These are phyloP conservation scores for Fistularia commersonii DNA, from an alignment of 2,797 vertebrate species.

Conservation along the genomic window DNA sequence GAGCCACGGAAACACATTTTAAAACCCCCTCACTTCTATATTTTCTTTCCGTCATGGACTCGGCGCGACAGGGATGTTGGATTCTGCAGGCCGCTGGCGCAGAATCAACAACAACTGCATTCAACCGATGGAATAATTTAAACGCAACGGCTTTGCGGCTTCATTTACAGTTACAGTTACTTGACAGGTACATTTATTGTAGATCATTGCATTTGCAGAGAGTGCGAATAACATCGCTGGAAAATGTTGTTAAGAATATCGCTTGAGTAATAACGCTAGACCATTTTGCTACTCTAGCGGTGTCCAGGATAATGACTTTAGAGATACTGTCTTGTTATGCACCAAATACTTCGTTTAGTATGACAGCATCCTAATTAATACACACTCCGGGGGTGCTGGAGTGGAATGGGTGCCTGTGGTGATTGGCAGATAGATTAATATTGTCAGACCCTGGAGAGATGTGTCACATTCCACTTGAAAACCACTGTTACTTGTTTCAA, in stretches of 20 bases:
- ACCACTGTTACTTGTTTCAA: slow-evolving; percentile 80
- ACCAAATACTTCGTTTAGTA: slow-evolving; percentile 74
- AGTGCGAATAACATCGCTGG: slow-evolving; percentile 43
- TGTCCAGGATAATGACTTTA: slow-evolving; percentile 76
- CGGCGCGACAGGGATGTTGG: not conserved
- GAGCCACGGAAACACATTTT: slow-evolving; percentile 21
- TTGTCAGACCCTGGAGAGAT: slow-evolving; percentile 83
- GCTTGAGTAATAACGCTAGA: slow-evolving; percentile 59
- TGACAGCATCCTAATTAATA: slow-evolving; percentile 84
- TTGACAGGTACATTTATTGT: slow-evolving; percentile 31
- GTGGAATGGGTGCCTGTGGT: slow-evolving; percentile 70
- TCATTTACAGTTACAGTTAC: not conserved
- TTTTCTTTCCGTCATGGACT: too few relatives aligned
- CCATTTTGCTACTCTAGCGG: slow-evolving; percentile 33
- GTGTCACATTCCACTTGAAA: slow-evolving; percentile 81
- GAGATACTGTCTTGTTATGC: slow-evolving; percentile 77
- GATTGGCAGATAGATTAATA: slow-evolving; percentile 93
- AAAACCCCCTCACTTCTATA: too few relatives aligned
- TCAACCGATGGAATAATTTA: slow-evolving; percentile 7
- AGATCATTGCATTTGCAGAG: slow-evolving; percentile 31
- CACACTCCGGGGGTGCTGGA: slow-evolving; percentile 74
- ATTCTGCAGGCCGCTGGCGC: too few relatives aligned
- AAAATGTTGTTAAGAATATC: slow-evolving; percentile 42
- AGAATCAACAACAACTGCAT: too few relatives aligned
- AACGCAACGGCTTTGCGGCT: not conserved